phyloP scores from a whole-genome alignment of 1,140 invertebrate species.

The Oppia nitens region DNA sequence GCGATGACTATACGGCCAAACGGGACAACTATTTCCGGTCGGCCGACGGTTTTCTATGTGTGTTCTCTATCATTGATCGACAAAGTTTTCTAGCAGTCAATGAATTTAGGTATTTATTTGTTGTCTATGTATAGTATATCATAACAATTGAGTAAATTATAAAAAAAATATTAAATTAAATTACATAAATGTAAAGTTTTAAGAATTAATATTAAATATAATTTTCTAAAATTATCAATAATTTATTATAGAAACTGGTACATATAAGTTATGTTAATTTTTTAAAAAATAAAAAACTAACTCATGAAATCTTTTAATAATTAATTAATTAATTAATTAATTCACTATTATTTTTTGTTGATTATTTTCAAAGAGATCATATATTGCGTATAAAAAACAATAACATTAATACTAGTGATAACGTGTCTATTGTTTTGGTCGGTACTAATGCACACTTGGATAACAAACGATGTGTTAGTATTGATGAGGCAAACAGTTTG shows the following conservation, averaged over 20 bases:
- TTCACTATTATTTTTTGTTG: conserved; percentile 1
- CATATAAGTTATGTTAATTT: no score
- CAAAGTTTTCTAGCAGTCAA: conserved; percentile 96
- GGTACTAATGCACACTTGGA: conserved; percentile 97
- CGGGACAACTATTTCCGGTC: conserved; percentile 98
- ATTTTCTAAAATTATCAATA: no score
- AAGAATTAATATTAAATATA: not conserved
- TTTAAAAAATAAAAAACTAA: no score
- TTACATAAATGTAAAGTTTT: conserved; percentile 21
- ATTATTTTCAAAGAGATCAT: conserved; percentile 62
- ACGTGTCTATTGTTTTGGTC: conserved; percentile 78
- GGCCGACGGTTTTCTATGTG: conserved; percentile 97
- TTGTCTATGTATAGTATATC: not conserved
- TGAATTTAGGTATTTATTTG: conserved; percentile 70
- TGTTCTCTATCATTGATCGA: conserved; percentile 97
- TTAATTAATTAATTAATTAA: not conserved
- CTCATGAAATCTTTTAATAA: no score
- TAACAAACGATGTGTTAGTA: conserved; percentile 70
- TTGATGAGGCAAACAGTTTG: conserved; percentile 67
- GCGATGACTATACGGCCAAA: conserved; percentile 97
- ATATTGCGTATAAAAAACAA: conserved; percentile 97
- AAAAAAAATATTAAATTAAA: not conserved
- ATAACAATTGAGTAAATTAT: not conserved
- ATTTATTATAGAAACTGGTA: no score
- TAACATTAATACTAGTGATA: no score